Evolutionary conservation across 2,888 invertebrate species (phyloP).

Genomic region (Drosophila paranaensis): DNA sequence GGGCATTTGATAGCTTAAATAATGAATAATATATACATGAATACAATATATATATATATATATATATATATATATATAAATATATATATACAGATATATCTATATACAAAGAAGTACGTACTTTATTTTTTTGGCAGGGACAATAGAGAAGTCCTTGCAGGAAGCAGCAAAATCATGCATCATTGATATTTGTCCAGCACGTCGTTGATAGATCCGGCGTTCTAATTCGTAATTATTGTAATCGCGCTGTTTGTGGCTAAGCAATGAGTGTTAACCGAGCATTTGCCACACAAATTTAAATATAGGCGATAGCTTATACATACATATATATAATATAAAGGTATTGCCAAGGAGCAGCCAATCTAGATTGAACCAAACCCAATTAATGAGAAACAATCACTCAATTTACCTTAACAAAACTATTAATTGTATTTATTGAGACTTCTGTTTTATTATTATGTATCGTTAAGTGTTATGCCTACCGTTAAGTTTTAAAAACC

Average conservation of each 20-base stretch:
- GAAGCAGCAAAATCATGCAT: conserved; percentile 70
- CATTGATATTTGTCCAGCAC: conserved; percentile 79
- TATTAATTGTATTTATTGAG: conserved; percentile 56
- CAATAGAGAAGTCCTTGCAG: conserved; percentile 21
- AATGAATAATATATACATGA: conserved; percentile 57
- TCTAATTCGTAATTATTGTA: conserved; percentile 32
- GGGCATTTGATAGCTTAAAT: conserved; percentile 55
- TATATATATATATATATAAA: conserved; percentile 52
- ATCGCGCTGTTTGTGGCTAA: conserved; percentile 43
- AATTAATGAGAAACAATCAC: conserved; percentile 77
- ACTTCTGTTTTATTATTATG: conserved; percentile 56
- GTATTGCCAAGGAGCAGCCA: conserved; percentile 31
- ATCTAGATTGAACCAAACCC: conserved; percentile 69
- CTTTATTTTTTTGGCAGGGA: conserved; percentile 56
- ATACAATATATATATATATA: conserved; percentile 52
- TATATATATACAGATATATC: conserved; percentile 57
- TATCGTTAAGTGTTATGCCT: conserved; percentile 75
- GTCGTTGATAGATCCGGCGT: conserved; percentile 41
- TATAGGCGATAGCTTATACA: conserved; percentile 11
- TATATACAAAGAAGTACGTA: conserved; percentile 66
- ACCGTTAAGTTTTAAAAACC: conserved; percentile 77
- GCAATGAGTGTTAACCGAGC: conserved; percentile 31
- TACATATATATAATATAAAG: conserved; percentile 13
- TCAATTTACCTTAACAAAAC: conserved; percentile 73
- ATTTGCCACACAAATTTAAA: conserved; percentile 37